phyloP scores from a whole-genome alignment of 2,888 invertebrate species.

The Ctenicera cuprea region DNA sequence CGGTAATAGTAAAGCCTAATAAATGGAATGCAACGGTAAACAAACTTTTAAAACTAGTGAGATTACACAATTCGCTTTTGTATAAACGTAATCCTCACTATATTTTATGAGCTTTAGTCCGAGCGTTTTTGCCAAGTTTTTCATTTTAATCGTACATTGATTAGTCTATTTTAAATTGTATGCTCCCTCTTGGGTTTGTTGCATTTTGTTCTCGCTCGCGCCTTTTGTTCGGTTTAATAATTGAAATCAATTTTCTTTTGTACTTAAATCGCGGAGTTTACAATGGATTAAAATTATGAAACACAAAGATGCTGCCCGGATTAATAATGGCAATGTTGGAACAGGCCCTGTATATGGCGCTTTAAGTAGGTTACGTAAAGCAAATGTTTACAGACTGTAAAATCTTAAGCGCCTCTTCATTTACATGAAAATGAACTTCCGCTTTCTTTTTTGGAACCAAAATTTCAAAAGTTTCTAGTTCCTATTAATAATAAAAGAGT shows the following conservation, averaged over 20 bases:
- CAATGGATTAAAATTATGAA: slow-evolving; percentile 41
- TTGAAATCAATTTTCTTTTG: slow-evolving; percentile 43
- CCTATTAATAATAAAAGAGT: slow-evolving; percentile 10
- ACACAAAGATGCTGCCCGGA: slow-evolving; percentile 30
- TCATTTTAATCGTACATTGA: slow-evolving; percentile 25
- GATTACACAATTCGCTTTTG: slow-evolving; percentile 35
- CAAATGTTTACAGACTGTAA: slow-evolving; percentile 14
- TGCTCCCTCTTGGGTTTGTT: slow-evolving; percentile 18
- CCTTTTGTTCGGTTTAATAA: slow-evolving; percentile 43
- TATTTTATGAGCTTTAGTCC: slow-evolving; percentile 25
- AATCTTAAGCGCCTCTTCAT: not conserved
- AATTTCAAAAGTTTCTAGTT: not conserved
- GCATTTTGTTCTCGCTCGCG: slow-evolving; percentile 17
- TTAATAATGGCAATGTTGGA: slow-evolving; percentile 32
- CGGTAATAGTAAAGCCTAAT: not conserved
- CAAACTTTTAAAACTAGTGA: slow-evolving; percentile 21
- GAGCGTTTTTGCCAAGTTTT: slow-evolving; percentile 35
- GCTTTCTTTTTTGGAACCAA: not conserved
- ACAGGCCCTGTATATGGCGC: slow-evolving; percentile 3
- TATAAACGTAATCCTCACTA: slow-evolving; percentile 30
- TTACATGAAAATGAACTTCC: not conserved
- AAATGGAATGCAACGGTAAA: slow-evolving; percentile 12
- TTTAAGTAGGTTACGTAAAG: slow-evolving; percentile 19
- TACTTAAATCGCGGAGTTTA: slow-evolving; percentile 29
- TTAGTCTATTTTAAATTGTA: slow-evolving; percentile 39